Percentiles rank a stretch among this genome's conserved stretches.
These are phyloP conservation scores for Athalia rosae DNA, from an alignment of 2,888 invertebrate species.

Conservation along the genomic window DNA sequence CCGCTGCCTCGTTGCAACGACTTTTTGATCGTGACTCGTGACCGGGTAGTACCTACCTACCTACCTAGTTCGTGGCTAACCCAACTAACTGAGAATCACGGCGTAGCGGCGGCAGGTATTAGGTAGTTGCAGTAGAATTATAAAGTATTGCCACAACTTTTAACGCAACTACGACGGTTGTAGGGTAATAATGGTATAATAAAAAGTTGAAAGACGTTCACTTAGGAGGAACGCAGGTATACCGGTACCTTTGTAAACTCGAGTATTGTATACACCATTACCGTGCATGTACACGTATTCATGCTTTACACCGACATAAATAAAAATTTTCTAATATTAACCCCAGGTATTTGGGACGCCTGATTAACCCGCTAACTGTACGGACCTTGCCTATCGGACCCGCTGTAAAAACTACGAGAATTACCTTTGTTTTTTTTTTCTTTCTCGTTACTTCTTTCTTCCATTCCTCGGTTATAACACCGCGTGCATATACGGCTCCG, in stretches of 20 bases:
- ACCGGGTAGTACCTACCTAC: background rate
- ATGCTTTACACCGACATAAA: background rate
- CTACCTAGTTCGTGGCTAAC: background rate
- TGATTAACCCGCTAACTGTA: slow-evolving; percentile 23
- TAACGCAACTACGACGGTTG: no score
- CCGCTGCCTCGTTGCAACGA: no score
- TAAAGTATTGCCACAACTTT: no score
- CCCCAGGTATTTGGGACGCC: slow-evolving; percentile 23
- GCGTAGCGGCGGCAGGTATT: no score
- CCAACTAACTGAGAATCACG: no score
- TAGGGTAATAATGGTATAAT: background rate
- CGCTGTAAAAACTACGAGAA: background rate
- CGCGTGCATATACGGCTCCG: no score
- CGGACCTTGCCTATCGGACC: background rate
- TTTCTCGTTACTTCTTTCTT: background rate
- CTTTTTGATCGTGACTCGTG: no score
- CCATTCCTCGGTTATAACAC: background rate
- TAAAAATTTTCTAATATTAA: slow-evolving; percentile 14
- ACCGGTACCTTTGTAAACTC: no score
- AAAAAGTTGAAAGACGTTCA: slow-evolving; percentile 1
- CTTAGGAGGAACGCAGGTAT: background rate
- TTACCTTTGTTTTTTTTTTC: background rate
- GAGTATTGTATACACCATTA: background rate
- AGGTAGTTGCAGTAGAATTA: no score
- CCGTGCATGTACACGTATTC: background rate